Evolutionary conservation across 2,888 invertebrate species (phyloP).

Genomic region (Mystacides longicornis): DNA sequence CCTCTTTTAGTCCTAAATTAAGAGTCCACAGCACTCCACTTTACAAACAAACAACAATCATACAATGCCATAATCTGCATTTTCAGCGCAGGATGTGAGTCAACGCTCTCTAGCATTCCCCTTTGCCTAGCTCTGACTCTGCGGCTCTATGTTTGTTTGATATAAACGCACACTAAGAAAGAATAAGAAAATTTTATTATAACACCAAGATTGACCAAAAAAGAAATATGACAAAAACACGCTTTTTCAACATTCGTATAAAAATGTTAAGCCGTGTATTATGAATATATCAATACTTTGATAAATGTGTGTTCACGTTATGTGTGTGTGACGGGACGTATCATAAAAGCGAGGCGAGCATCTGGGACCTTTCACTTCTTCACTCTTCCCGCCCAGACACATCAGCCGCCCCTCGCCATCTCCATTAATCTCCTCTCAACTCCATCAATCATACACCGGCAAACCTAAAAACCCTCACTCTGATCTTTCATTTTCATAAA

Average conservation of each 20-base stretch:
- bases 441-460: slow-evolving; percentile 1
- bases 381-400: background rate
- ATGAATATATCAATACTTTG: background rate
- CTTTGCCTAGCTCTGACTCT: too few relatives aligned
- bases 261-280: background rate
- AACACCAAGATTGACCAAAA: too few relatives aligned
- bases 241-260: background rate
- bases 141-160: too few relatives aligned
- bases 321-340: background rate
- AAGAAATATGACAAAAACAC: too few relatives aligned
- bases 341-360: background rate
- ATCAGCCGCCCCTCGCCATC: background rate
- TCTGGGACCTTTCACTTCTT: slow-evolving; percentile 5
- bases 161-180: too few relatives aligned
- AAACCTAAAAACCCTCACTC: background rate
- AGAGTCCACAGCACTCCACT: too few relatives aligned
- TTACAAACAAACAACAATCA: too few relatives aligned
- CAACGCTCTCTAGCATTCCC: too few relatives aligned
- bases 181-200: too few relatives aligned
- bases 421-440: slow-evolving; percentile 2
- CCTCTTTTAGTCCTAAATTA: too few relatives aligned
- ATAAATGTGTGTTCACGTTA: background rate
- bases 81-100: too few relatives aligned
- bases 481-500: background rate
- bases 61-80: too few relatives aligned